Conservation (phyloP, 2,888 invertebrate species). For the Chrysolina oricalcia region DNA sequence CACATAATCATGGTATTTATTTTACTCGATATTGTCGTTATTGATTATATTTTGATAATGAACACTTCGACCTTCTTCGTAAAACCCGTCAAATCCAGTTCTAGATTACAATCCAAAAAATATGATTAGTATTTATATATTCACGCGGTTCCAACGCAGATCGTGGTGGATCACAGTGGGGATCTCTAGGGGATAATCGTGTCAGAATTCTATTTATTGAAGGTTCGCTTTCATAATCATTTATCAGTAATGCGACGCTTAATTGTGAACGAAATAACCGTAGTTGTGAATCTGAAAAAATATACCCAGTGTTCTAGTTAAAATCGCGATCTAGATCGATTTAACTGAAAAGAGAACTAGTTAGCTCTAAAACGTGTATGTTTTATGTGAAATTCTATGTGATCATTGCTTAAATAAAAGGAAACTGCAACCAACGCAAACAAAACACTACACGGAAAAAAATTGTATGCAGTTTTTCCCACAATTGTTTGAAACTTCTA, state of each 20-base stretch:
- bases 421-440: too few species aligned
- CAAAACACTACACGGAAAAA: too few species aligned
- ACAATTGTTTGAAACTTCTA: too few species aligned
- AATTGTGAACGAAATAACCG: not conserved
- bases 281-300: not conserved
- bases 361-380: too few species aligned
- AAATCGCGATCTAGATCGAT: not conserved
- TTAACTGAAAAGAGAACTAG: too few species aligned
- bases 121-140: slow-evolving; percentile 5
- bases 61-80: not conserved
- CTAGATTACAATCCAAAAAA: not conserved
- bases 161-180: slow-evolving; percentile 7
- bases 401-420: too few species aligned
- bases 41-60: not conserved
- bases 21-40: not conserved
- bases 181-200: slow-evolving; percentile 6
- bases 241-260: not conserved
- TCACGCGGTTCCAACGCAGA: not conserved
- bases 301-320: not conserved
- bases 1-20: not conserved
- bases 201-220: not conserved
- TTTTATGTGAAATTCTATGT: too few species aligned
- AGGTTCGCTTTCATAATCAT: not conserved
- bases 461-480: too few species aligned
- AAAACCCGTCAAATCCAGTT: slow-evolving; percentile 3